Evolutionary conservation across 2,113 vertebrate genomes (phyloP), one percentile per base, ranked within the genome.

Genomic region (Cheirogaleus medius): DNA sequence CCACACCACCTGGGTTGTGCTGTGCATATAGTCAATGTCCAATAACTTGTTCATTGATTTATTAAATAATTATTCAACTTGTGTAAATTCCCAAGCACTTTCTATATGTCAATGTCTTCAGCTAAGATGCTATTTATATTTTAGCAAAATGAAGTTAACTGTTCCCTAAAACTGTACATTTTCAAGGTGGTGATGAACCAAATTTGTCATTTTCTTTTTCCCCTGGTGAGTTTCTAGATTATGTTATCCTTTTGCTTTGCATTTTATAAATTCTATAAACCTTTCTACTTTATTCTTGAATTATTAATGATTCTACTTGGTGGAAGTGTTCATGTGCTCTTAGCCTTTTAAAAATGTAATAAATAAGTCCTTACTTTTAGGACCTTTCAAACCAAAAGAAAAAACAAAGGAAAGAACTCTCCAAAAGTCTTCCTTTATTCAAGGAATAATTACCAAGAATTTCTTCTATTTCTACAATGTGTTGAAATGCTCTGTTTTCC

Each of bases 61-160:
- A 94, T 97, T 90, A 90, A 92, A 88, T 92, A 86, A 88, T 64
- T 86, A 81, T 86, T 97, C 76, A 66, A 37, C 71, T 86, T 73
- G 23, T 23, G 85, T 60, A 49, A 93, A 93, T 68, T 95, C 29
- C 44, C 13, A 80, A 94, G 77, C 15, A 83, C 8, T 18, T 89
- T 82, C 68, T 90, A 95, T 91, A 86, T 96, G 68, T 68, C 18
- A 17, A 54, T 73, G 37, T 94, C 86, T 87, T 77, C 54, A 47
- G 54, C n/a, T 97, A 78, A 96, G 82, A 42, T 7, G 9, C 42
- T 84, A 60, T 81, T 81, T 77, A 39, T 73, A 66, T 56, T 96
- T 97, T 63, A 49, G 54, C 68, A 91, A 92, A 97, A 94, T 78
- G 58, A 96, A 97, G 21, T 74, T 47, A 54, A 73, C 14, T 66